Base-by-base conservation (phyloP, 2,888 invertebrate genomes). In the Drosophila cognata region DNA sequence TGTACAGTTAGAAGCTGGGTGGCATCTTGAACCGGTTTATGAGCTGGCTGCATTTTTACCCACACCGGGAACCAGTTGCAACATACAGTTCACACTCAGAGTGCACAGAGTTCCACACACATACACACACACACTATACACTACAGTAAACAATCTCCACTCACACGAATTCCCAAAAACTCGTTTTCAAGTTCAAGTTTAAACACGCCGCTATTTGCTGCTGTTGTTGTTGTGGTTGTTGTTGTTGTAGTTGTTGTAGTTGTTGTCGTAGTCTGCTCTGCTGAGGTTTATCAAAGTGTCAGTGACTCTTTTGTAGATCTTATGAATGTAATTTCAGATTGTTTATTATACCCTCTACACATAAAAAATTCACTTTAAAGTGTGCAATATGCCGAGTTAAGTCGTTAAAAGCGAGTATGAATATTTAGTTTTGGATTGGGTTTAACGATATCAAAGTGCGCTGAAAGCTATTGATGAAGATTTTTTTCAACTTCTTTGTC, bases 111-210 rank as follows among this genome's bases (percentile, higher is more conserved):
- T 41, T 51, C 21, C 64, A 38, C 38, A 36, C n/a, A 11, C n/a
- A 43, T 2, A 21, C 21, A 21, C 41, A 43, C 21, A 46, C 21
- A 7, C 11, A 43, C 46, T 46, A 7, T 1, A 46, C 46, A 7
- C 21, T 13, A 43, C 56, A 50, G 33, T 70, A 25, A 33, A 64
- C 67, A 52, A 56, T 74, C 69, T 69, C 46, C 72, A 69, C 70
- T 68, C 70, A 46, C 29, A 69, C 10, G 35, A 78, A 60, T 57
- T 53, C 57, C 64, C 59, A 70, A 81, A 81, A 90, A 88, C 90
- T 81, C 43, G 82, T 91, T 91, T 91, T 91, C 91, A 91, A 91
- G 91, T 92, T 91, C 91, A 91, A 91, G 91, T 89, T 91, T 81
- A 89, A 80, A 48, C 41, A 31, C 43, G 64, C 55, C 18, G 56